Evolutionary conservation across 2,888 invertebrate species (phyloP).

Genomic region (Scaptomyza polygonia): DNA sequence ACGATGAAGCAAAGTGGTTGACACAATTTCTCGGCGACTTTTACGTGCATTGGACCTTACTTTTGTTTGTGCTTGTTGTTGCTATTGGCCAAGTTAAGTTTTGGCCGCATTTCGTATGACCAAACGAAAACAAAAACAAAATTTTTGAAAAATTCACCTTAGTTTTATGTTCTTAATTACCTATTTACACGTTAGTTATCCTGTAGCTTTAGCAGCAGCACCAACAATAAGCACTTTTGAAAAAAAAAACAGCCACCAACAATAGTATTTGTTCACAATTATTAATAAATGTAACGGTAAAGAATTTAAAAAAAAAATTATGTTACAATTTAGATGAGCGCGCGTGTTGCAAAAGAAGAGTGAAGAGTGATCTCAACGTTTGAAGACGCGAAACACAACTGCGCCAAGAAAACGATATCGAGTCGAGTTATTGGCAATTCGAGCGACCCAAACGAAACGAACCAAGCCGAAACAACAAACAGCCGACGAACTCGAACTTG

Average conservation of each 20-base stretch:
- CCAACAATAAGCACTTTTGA: slow-evolving; percentile 25
- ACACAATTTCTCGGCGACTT: slow-evolving; percentile 79
- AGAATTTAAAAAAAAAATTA: slow-evolving; percentile 24
- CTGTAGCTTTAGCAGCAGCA: slow-evolving; percentile 32
- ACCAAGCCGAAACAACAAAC: slow-evolving; percentile 7
- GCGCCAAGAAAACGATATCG: slow-evolving; percentile 69
- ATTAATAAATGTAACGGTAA: slow-evolving; percentile 20
- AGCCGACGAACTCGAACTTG: slow-evolving; percentile 14
- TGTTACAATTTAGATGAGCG: slow-evolving; percentile 29
- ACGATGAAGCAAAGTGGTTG: slow-evolving; percentile 68
- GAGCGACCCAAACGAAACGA: slow-evolving; percentile 22
- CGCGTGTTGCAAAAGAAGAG: slow-evolving; percentile 36
- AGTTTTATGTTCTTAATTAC: slow-evolving; percentile 27
- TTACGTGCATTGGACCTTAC: slow-evolving; percentile 63
- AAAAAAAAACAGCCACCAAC: slow-evolving; percentile 23
- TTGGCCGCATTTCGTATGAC: slow-evolving; percentile 59
- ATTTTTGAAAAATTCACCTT: neutral
- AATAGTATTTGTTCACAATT: slow-evolving; percentile 14
- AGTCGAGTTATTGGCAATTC: slow-evolving; percentile 76
- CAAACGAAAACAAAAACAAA: slow-evolving; percentile 11
- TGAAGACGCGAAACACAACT: slow-evolving; percentile 79
- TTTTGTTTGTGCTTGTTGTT: slow-evolving; percentile 11
- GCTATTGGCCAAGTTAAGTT: slow-evolving; percentile 56
- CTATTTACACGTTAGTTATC: slow-evolving; percentile 49
- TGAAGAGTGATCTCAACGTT: slow-evolving; percentile 66